Evolutionary conservation across 2,888 invertebrate species (phyloP).

Genomic region (Glyphotaelius pellucidus): DNA sequence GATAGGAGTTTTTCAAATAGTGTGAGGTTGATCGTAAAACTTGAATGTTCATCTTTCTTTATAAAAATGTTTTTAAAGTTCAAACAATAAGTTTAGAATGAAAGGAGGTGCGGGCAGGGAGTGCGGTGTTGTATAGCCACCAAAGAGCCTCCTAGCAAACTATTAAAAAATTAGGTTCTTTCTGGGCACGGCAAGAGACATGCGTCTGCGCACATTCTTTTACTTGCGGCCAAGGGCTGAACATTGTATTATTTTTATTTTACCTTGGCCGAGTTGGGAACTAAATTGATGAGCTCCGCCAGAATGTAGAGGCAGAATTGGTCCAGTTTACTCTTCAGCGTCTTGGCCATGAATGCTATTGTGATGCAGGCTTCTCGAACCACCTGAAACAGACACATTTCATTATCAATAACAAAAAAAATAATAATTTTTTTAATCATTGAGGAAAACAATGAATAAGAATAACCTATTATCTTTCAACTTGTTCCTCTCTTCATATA

Average conservation of each 20-base stretch:
- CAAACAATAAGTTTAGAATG: no score
- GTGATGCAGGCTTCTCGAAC: constrained; percentile 98
- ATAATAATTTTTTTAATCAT: background rate
- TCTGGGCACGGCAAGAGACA: no score
- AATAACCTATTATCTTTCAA: no score
- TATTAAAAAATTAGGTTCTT: no score
- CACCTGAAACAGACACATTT: constrained; percentile 76
- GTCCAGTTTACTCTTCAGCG: constrained; percentile 89
- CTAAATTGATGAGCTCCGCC: constrained; percentile 90
- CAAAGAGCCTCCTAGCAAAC: no score
- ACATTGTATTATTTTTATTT: constrained; percentile 64
- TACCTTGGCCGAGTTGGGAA: constrained; percentile 97
- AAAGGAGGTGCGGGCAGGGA: no score
- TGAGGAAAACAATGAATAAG: background rate
- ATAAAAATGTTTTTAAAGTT: no score
- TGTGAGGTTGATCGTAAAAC: no score
- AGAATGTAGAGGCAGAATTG: constrained; percentile 91
- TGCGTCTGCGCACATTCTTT: background rate
- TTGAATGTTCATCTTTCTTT: no score
- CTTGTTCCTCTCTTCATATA: no score
- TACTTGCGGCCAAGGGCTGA: background rate
- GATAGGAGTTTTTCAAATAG: no score
- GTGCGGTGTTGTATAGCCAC: no score
- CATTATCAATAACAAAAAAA: background rate
- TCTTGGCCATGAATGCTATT: constrained; percentile 93